Conservation (phyloP, 2,797 vertebrate genomes). For the Stomatorhinus walkeri region DNA sequence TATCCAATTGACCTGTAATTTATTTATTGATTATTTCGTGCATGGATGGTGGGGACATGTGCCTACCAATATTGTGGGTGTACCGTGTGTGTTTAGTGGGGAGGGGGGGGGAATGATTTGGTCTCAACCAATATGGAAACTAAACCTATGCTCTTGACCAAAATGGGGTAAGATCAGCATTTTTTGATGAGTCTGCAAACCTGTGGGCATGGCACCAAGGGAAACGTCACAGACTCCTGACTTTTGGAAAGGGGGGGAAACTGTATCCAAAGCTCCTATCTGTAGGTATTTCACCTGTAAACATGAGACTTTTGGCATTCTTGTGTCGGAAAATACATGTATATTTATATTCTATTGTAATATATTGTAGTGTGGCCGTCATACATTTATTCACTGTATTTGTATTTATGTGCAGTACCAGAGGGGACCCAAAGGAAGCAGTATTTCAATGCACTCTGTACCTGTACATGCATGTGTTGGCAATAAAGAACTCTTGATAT, state of each 20-base stretch:
- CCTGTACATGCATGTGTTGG: background rate
- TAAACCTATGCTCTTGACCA: background rate
- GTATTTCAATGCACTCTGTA: background rate
- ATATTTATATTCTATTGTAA: background rate
- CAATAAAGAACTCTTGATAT: background rate
- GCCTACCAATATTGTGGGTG: background rate
- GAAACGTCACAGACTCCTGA: background rate
- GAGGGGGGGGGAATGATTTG: background rate
- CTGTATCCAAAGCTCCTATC: background rate
- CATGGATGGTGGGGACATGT: background rate
- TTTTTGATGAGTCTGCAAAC: background rate
- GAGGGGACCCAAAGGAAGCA: background rate
- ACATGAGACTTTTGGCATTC: background rate
- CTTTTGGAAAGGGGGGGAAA: background rate
- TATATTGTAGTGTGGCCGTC: background rate
- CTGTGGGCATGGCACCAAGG: background rate
- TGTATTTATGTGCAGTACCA: background rate
- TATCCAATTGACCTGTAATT: background rate
- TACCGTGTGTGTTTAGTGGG: background rate
- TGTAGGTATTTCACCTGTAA: background rate
- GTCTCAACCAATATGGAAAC: background rate
- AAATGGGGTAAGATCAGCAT: background rate
- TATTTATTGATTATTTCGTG: background rate
- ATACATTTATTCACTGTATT: background rate
- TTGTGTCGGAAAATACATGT: background rate